Conservation (phyloP, 1,140 invertebrate species). For the Zaprionus taronus region DNA sequence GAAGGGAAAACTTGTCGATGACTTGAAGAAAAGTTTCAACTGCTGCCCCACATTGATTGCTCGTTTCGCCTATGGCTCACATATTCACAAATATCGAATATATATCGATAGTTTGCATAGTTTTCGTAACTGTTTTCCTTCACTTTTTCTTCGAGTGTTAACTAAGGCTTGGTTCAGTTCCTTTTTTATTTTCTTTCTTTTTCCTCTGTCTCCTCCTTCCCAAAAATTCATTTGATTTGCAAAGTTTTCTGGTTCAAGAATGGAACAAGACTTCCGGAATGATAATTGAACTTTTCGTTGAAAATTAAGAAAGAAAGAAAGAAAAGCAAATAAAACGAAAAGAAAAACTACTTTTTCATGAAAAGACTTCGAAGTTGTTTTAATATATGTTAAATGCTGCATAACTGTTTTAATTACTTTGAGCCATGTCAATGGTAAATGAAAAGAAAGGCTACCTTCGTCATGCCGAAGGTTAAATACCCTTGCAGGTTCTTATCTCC, state of each 20-base stretch:
- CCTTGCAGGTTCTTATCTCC: too few relatives aligned
- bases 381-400: slow-evolving; percentile 18
- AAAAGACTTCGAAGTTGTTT: background rate
- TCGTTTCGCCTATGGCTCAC: background rate
- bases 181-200: background rate
- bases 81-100: slow-evolving; percentile 9
- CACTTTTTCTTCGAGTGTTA: slow-evolving; percentile 5
- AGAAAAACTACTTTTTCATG: background rate
- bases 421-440: background rate
- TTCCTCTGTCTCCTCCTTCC: background rate
- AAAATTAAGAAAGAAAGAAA: background rate
- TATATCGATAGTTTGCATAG: slow-evolving; percentile 36
- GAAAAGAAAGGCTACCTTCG: too few relatives aligned
- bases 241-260: slow-evolving; percentile 23
- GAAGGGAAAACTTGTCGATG: slow-evolving; percentile 36
- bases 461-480: background rate
- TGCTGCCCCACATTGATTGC: slow-evolving; percentile 26
- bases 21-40: slow-evolving; percentile 39
- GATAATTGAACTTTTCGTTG: slow-evolving; percentile 20
- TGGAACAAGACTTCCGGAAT: slow-evolving; percentile 4
- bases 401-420: slow-evolving; percentile 28
- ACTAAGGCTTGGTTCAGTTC: slow-evolving; percentile 7
- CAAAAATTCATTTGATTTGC: slow-evolving; percentile 29
- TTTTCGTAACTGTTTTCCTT: slow-evolving; percentile 37
- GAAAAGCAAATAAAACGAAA: background rate